phyloP scores from a whole-genome alignment of 2,113 vertebrate species.

The Corythaeola cristata region DNA sequence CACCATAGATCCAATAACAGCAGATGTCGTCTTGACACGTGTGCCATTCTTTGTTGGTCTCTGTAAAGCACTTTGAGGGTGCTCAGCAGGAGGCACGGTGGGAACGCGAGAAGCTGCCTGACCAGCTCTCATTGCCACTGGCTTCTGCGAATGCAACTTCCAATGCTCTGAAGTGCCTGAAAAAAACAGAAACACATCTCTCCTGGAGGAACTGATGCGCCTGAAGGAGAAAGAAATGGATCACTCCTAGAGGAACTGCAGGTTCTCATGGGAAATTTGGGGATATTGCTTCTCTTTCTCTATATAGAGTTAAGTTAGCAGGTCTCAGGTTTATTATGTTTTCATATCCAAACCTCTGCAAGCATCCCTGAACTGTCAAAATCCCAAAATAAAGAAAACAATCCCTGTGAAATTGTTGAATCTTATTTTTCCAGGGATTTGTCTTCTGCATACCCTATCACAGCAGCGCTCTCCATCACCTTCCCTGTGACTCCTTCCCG shows the following conservation, averaged over 20 bases:
- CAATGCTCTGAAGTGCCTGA: not conserved
- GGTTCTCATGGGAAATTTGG: conserved; percentile 10
- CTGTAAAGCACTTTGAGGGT: not conserved
- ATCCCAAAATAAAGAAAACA: not conserved
- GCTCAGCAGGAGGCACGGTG: rapidly evolving
- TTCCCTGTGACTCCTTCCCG: not conserved
- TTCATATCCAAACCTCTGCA: not conserved
- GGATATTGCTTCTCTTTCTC: not conserved
- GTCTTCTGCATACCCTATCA: not conserved
- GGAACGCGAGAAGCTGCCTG: not conserved
- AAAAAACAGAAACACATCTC: not conserved
- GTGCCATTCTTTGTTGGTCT: not conserved
- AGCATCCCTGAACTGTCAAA: not conserved
- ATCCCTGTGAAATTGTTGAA: not conserved
- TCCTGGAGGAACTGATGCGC: not conserved
- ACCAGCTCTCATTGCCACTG: rapidly evolving
- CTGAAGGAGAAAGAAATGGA: not conserved
- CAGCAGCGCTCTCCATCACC: not conserved
- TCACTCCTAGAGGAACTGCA: not conserved
- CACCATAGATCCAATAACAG: not conserved
- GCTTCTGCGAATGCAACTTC: not conserved
- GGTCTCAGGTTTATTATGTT: not conserved
- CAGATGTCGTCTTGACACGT: not conserved
- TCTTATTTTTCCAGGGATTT: not conserved
- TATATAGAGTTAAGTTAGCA: not conserved